Evolutionary conservation across 2,888 invertebrate species (phyloP).

Genomic region (Siphonodentalium dalli): DNA sequence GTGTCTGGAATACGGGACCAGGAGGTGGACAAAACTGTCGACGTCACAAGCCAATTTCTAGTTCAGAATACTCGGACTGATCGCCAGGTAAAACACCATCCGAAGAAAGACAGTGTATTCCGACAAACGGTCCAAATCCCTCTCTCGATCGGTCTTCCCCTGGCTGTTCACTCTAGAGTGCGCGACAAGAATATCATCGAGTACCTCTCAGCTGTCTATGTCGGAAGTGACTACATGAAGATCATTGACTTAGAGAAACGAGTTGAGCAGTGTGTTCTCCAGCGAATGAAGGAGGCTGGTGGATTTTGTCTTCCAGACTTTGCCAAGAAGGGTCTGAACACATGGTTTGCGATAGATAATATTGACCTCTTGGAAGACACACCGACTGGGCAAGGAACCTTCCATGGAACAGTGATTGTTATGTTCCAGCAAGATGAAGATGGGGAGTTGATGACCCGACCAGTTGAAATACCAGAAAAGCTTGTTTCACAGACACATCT

Average conservation of each 20-base stretch:
- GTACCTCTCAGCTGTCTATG: conserved; percentile 5
- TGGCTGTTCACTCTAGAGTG: conserved; percentile 1
- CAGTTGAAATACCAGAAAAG: conserved; percentile 18
- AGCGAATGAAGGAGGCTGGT: neutral
- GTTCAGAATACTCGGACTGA: conserved; percentile 16
- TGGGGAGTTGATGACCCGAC: conserved; percentile 19
- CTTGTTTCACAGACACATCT: too few species aligned
- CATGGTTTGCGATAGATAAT: conserved; percentile 26
- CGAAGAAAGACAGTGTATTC: conserved; percentile 12
- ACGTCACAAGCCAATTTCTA: conserved; percentile 18
- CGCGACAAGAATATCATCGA: conserved; percentile 6
- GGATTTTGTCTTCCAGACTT: conserved; percentile 23
- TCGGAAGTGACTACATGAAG: too few species aligned
- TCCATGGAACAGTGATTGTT: conserved; percentile 15
- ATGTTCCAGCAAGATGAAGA: conserved; percentile 15
- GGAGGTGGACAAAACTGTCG: conserved; percentile 18
- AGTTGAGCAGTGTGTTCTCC: conserved; percentile 14
- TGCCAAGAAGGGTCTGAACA: conserved; percentile 21
- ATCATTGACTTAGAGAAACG: conserved; percentile 6
- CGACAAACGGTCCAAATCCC: conserved; percentile 14
- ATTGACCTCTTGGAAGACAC: conserved; percentile 26
- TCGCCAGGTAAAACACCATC: conserved; percentile 18
- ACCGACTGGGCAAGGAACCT: too few species aligned
- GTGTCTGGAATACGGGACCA: conserved; percentile 5
- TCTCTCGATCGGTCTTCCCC: conserved; percentile 1